Percentiles rank a stretch among this genome's conserved stretches.
These are phyloP conservation scores for Drosophila infuscata DNA, from an alignment of 2,888 invertebrate genomes.

Conservation along the genomic window DNA sequence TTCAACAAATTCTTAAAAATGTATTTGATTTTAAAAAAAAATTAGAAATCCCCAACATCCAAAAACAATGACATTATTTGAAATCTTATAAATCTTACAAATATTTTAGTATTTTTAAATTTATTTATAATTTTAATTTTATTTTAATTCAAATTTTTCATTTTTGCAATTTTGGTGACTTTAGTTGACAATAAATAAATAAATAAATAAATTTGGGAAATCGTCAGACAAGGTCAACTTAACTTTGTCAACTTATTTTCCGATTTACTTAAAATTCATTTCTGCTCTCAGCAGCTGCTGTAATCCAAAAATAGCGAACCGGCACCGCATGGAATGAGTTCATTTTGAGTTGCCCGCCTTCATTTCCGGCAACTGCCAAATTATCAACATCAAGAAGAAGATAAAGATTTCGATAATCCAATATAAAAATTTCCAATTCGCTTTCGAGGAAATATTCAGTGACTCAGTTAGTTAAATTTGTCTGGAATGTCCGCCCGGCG, in stretches of 20 bases:
- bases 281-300: background rate
- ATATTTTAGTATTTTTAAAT: no score
- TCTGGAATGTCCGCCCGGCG: conserved; percentile 11
- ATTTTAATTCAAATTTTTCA: no score
- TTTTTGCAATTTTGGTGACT: no score
- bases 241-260: background rate
- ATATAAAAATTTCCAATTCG: conserved; percentile 5
- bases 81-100: no score
- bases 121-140: no score
- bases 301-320: conserved; percentile 16
- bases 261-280: background rate
- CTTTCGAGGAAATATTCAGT: conserved; percentile 11
- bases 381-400: conserved; percentile 17
- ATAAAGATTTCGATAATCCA: conserved; percentile 19
- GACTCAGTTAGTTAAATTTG: conserved; percentile 23
- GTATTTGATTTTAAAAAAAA: background rate
- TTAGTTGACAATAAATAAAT: no score
- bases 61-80: background rate
- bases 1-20: background rate
- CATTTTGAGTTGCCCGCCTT: conserved; percentile 33
- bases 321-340: conserved; percentile 3
- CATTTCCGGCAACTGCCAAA: conserved; percentile 34
- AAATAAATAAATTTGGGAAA: no score
- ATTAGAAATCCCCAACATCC: background rate
- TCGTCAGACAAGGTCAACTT: background rate